Evolutionary conservation across 2,113 vertebrate genomes (phyloP), one percentile per base, ranked within the genome.

Genomic region (Aythya baeri): DNA sequence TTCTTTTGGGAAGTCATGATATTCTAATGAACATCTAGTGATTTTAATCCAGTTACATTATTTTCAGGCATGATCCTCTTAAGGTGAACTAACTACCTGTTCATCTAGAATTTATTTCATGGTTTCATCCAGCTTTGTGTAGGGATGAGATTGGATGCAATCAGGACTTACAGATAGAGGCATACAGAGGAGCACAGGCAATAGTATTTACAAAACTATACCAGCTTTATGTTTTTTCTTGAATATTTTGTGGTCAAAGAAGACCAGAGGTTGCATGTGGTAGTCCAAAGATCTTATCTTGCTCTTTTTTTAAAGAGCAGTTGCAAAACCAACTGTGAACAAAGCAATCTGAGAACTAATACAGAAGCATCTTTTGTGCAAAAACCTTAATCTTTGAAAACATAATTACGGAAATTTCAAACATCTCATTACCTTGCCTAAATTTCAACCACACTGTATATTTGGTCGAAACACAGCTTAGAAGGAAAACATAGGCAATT

Each of bases 21-120:
- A n/a, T 81, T 76, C 34, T 89, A 59, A 25, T 63, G 44, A 91
- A 68, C 72, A 61, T 11, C 58, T 54, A 78, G 44, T 68, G 26
- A 76, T 88, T 91, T 88, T 88, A 79, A 44, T 90, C 38, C 44
- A 21, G 10, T 76, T 72, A 14, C 2, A 9, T 70, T 67, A 34
- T 84, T 94, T 76, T 34, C 79, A 85, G 93, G 57, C n/a, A 18
- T 10, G 14, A 14, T 79, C 7, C 13, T 25, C 23, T 91, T 82
- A 79, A 50, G 68, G 36, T 80, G 62, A 87, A 87, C 76, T 54
- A 89, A 89, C 76, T 54, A 20, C 52, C 59, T 88, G n/a, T 67
- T 88, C 68, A 77, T 46, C 38, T 89, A 73, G 10, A 38, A 44
- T 65, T 36, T 58, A 76, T 84, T 86, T 91, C 4, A 54, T 63